Evolutionary conservation across 2,113 vertebrate species (phyloP).

Genomic region (Leucopsar rothschildi): DNA sequence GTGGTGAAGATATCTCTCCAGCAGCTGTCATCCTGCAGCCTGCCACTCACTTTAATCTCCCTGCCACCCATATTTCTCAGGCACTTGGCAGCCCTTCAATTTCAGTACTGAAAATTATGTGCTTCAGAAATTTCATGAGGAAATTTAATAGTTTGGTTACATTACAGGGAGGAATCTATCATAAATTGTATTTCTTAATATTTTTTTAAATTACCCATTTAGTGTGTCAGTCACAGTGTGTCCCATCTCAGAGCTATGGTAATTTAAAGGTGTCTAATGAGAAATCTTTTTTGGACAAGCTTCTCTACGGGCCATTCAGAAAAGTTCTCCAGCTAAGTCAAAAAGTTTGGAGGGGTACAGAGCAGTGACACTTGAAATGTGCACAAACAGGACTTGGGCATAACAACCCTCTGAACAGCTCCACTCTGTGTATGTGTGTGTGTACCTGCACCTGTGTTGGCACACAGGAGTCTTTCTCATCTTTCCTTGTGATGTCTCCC

Average conservation of each 20-base stretch:
- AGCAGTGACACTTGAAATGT: background rate
- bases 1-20: slow-evolving; percentile 23
- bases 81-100: background rate
- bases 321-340: background rate
- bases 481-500: background rate
- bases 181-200: background rate
- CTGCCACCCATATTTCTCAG: background rate
- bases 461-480: background rate
- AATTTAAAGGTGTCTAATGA: background rate
- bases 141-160: slow-evolving; percentile 1
- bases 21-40: background rate
- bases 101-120: background rate
- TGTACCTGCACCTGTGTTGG: background rate
- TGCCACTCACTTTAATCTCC: slow-evolving; percentile 41
- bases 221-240: background rate
- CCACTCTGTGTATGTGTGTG: accelerated
- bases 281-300: background rate
- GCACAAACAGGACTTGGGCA: background rate
- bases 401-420: background rate
- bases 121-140: slow-evolving; percentile 13
- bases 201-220: slow-evolving; percentile 1
- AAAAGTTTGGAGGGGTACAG: background rate
- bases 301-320: background rate
- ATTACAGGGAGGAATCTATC: background rate
- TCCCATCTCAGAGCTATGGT: background rate